Evolutionary conservation across 1,140 invertebrate species (phyloP).

Genomic region (Muscidifurax raptorellus): DNA sequence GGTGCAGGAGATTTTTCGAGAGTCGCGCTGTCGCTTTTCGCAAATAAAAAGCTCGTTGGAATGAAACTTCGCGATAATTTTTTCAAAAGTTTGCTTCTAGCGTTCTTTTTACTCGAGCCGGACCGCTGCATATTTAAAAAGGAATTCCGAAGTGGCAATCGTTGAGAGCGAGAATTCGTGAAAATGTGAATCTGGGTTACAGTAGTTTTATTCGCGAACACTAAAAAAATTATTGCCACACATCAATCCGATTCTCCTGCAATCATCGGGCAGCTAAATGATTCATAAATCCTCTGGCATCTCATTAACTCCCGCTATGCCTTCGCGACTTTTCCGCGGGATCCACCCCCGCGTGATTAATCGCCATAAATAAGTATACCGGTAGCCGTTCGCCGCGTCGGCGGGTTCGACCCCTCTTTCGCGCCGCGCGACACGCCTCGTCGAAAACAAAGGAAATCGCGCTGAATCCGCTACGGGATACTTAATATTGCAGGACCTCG

Average conservation of each 20-base stretch:
- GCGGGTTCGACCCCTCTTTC: not conserved
- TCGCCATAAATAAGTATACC: constrained; percentile 14
- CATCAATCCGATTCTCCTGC: too few species aligned
- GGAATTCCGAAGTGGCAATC: too few species aligned
- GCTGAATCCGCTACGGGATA: not conserved
- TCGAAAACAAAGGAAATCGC: constrained; percentile 36
- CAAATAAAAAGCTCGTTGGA: not conserved
- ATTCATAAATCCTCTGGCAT: too few species aligned
- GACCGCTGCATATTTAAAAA: too few species aligned
- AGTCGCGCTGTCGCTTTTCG: not conserved
- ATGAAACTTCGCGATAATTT: too few species aligned
- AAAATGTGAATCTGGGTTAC: too few species aligned
- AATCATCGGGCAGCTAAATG: too few species aligned
- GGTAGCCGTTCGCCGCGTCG: not conserved
- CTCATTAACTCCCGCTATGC: not conserved
- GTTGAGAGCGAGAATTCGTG: too few species aligned
- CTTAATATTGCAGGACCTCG: constrained; percentile 24
- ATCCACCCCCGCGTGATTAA: not conserved
- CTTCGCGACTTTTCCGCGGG: not conserved
- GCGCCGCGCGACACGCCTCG: not conserved
- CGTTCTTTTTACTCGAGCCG: too few species aligned
- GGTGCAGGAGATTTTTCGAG: not conserved
- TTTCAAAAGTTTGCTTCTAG: too few species aligned
- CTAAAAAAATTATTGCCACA: too few species aligned
- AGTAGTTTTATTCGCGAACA: too few species aligned